Evolutionary conservation across 2,888 invertebrate species (phyloP).

Genomic region (Heliconius charithonia): DNA sequence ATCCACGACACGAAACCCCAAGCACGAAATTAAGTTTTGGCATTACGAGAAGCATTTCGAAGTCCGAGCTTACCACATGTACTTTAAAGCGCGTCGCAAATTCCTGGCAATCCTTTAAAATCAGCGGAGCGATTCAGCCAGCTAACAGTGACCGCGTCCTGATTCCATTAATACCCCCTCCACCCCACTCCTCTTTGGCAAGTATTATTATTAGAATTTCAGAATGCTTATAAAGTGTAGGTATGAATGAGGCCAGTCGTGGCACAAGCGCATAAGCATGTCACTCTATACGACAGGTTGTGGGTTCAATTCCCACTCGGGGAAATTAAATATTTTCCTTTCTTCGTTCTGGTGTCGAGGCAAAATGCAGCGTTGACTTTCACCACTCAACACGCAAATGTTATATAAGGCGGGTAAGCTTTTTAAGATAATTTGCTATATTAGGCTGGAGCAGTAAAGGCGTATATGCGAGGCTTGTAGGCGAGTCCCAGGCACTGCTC

Average conservation of each 20-base stretch:
- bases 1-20: slow-evolving; percentile 36
- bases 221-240: background rate
- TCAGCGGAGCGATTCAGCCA: slow-evolving; percentile 63
- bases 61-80: slow-evolving; percentile 59
- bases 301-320: background rate
- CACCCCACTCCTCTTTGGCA: slow-evolving; percentile 49
- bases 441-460: too few relatives aligned
- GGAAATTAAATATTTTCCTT: background rate
- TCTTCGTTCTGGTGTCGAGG: background rate
- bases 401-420: too few relatives aligned
- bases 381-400: too few relatives aligned
- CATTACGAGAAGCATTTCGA: slow-evolving; percentile 48
- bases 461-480: too few relatives aligned
- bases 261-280: background rate
- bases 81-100: slow-evolving; percentile 60
- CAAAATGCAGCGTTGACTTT: background rate
- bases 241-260: background rate
- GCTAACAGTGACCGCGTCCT: slow-evolving; percentile 65
- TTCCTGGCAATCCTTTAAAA: slow-evolving; percentile 72
- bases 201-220: slow-evolving; percentile 24
- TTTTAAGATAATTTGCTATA: too few relatives aligned
- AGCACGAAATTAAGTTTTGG: slow-evolving; percentile 47
- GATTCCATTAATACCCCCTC: slow-evolving; percentile 67
- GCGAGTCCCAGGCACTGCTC: too few relatives aligned
- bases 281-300: background rate